Percentiles rank a stretch among this genome's conserved stretches.
These are phyloP conservation scores for Myrmecobius fasciatus DNA, from an alignment of 2,113 vertebrate species.

Conservation along the genomic window DNA sequence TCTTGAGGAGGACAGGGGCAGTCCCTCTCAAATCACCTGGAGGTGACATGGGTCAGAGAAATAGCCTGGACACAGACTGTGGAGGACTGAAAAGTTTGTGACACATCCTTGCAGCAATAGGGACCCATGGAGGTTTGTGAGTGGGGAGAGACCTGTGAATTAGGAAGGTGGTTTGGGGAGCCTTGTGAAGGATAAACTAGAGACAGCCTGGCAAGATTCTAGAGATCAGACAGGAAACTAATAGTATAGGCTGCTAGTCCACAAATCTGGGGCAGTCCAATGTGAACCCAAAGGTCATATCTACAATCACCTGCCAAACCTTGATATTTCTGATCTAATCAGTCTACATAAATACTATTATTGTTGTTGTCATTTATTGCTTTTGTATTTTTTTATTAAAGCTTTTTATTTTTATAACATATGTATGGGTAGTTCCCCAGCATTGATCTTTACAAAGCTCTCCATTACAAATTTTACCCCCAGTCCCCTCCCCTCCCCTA, in stretches of 20 bases:
- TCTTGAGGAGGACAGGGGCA: too few species aligned
- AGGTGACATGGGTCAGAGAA: too few species aligned
- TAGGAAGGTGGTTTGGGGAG: too few species aligned
- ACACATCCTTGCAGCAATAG: neutral
- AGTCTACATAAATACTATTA: too few species aligned
- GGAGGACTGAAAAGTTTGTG: neutral
- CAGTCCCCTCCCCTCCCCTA: too few species aligned
- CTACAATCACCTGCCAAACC: neutral
- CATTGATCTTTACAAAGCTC: too few species aligned
- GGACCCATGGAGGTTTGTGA: neutral
- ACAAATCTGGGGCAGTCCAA: neutral
- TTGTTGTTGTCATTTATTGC: too few species aligned
- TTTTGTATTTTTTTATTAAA: too few species aligned
- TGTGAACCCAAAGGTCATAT: neutral
- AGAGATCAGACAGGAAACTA: neutral
- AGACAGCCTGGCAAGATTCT: neutral
- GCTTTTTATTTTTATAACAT: too few species aligned
- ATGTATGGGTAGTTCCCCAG: too few species aligned
- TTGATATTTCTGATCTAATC: neutral
- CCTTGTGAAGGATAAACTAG: neutral
- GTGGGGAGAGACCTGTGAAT: neutral
- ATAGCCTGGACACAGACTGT: too few species aligned
- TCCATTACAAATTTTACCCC: too few species aligned
- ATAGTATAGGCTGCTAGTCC: neutral
- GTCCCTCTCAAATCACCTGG: neutral